Evolutionary conservation across 2,797 vertebrate species (phyloP).

Genomic region (Pipistrellus pygmaeus): DNA sequence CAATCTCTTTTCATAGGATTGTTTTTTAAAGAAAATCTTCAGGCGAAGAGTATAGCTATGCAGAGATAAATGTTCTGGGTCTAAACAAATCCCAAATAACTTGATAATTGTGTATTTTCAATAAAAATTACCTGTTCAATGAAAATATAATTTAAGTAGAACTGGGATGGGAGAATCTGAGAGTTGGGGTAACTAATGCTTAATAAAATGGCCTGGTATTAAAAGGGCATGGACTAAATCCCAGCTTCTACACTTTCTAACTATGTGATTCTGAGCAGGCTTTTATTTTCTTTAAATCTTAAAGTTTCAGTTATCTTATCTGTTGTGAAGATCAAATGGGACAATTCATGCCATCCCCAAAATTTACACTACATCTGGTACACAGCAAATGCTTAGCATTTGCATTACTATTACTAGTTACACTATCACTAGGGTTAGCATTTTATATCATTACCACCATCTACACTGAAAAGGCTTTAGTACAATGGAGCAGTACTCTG

Average conservation of each 20-base stretch:
- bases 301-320: background rate
- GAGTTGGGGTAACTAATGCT: background rate
- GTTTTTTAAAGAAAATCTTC: slow-evolving; percentile 18
- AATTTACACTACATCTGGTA: background rate
- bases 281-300: background rate
- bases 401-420: background rate
- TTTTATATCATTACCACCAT: background rate
- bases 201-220: background rate
- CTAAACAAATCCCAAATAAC: slow-evolving; percentile 48
- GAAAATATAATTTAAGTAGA: slow-evolving; percentile 42
- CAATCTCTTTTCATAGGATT: background rate
- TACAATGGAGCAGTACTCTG: background rate
- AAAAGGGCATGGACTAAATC: background rate
- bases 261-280: background rate
- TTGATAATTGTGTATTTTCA: background rate
- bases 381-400: background rate
- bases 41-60: background rate
- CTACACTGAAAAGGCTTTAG: background rate
- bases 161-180: background rate
- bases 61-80: background rate
- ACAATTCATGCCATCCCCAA: background rate
- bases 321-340: background rate
- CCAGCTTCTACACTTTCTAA: background rate
- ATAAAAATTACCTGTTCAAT: slow-evolving; percentile 5
- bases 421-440: background rate